Evolutionary conservation across 2,113 vertebrate genomes (phyloP).

Genomic region (Atrichornis clamosus): DNA sequence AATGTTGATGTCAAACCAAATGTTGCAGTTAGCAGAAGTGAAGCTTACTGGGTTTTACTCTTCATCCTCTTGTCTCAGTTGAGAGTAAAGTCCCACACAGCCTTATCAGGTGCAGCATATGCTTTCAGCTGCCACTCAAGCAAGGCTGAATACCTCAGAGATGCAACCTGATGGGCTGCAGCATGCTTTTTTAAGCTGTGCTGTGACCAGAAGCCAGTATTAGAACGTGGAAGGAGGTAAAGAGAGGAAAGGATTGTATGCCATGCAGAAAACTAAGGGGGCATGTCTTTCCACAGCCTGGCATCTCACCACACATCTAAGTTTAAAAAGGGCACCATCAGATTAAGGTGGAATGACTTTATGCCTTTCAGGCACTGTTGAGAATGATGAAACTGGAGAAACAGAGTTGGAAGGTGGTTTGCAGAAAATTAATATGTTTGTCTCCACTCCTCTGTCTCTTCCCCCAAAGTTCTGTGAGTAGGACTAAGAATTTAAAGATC

Average conservation of each 20-base stretch:
- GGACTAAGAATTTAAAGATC: background rate
- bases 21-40: background rate
- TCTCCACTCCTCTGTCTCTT: background rate
- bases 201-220: background rate
- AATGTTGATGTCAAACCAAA: background rate
- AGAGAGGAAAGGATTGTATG: background rate
- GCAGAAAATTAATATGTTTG: background rate
- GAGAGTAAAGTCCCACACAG: background rate
- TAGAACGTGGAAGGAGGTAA: background rate
- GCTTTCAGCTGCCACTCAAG: background rate
- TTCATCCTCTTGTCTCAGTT: background rate
- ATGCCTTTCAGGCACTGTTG: rapidly evolving
- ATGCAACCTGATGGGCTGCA: background rate
- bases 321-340: background rate
- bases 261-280: background rate
- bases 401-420: background rate
- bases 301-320: background rate
- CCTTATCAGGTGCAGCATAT: background rate
- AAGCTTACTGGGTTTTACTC: background rate
- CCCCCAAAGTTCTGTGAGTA: background rate
- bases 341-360: background rate
- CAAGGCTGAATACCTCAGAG: background rate
- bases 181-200: background rate
- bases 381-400: background rate
- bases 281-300: background rate